Percentiles rank a stretch among this genome's conserved stretches.
phyloP scores from a whole-genome alignment of 2,113 vertebrate genomes.

The Actinemys pallida region DNA sequence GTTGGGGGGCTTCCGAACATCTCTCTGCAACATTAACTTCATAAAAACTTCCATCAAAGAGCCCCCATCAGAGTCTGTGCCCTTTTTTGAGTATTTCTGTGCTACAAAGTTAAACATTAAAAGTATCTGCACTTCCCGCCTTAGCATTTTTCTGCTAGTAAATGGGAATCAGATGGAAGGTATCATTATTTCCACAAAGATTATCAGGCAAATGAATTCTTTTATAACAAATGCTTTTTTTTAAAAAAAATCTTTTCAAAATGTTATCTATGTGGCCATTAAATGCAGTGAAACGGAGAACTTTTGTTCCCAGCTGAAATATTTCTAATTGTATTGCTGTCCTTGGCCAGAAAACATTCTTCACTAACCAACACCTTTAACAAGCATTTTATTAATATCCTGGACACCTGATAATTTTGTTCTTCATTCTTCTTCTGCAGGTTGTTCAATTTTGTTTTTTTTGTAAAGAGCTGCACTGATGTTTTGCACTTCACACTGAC shows the following conservation, averaged over 20 bases:
- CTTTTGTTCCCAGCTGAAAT: neutral
- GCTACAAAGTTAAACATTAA: conserved; percentile 51
- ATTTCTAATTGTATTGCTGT: neutral
- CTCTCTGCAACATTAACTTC: conserved; percentile 66
- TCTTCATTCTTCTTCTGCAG: neutral
- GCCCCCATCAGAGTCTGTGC: conserved; percentile 12
- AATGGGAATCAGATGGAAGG: conserved; percentile 65
- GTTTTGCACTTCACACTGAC: conserved; percentile 28
- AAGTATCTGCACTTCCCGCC: conserved; percentile 35
- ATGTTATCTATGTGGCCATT: neutral
- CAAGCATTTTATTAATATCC: conserved; percentile 25
- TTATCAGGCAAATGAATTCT: conserved; percentile 14
- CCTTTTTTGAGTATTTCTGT: conserved; percentile 50
- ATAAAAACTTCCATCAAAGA: conserved; percentile 64
- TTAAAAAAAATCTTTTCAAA: neutral
- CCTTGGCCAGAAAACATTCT: neutral
- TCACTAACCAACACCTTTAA: neutral
- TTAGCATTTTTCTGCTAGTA: conserved; percentile 37
- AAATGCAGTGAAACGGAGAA: neutral
- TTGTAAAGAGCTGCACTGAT: neutral
- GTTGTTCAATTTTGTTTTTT: neutral
- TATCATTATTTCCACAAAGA: conserved; percentile 18
- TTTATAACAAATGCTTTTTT: neutral
- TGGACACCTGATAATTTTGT: conserved; percentile 8
- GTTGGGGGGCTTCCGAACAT: conserved; percentile 49